Evolutionary conservation across 64 coral and sea anemone genomes (phyloP).

Genomic region (Acropora yongei): DNA sequence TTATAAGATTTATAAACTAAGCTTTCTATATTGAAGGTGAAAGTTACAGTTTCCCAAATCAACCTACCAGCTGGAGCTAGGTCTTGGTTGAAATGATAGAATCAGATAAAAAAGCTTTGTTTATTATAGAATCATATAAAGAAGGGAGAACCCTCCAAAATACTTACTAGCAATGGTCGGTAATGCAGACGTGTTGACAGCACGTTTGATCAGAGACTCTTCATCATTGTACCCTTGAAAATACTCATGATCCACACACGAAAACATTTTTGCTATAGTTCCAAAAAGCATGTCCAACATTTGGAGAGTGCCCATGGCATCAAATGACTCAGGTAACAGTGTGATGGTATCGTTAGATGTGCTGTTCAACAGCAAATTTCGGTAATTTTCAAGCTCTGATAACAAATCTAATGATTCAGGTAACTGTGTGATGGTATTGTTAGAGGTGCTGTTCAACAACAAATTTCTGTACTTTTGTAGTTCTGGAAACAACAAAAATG

Average conservation of each 20-base stretch:
- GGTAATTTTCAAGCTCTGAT: too few relatives aligned
- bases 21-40: too few relatives aligned
- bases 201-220: slow-evolving; percentile 72
- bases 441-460: background rate
- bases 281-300: slow-evolving; percentile 57
- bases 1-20: too few relatives aligned
- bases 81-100: too few relatives aligned
- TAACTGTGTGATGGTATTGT: background rate
- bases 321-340: slow-evolving; percentile 2
- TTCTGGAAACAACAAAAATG: too few relatives aligned
- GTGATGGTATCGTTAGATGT: background rate
- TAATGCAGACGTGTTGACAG: slow-evolving; percentile 62
- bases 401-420: background rate
- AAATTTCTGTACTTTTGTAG: background rate
- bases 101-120: too few relatives aligned
- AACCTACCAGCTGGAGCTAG: too few relatives aligned
- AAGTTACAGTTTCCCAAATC: too few relatives aligned
- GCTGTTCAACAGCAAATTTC: background rate
- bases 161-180: slow-evolving; percentile 89
- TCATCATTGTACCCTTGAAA: slow-evolving; percentile 77
- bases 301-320: slow-evolving; percentile 38
- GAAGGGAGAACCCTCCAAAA: background rate
- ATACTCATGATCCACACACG: slow-evolving; percentile 81
- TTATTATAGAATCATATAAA: too few relatives aligned
- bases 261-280: slow-evolving; percentile 32